These are phyloP conservation scores for Sitodiplosis mosellana DNA, from an alignment of 1,140 invertebrate species.

Conservation along the genomic window DNA sequence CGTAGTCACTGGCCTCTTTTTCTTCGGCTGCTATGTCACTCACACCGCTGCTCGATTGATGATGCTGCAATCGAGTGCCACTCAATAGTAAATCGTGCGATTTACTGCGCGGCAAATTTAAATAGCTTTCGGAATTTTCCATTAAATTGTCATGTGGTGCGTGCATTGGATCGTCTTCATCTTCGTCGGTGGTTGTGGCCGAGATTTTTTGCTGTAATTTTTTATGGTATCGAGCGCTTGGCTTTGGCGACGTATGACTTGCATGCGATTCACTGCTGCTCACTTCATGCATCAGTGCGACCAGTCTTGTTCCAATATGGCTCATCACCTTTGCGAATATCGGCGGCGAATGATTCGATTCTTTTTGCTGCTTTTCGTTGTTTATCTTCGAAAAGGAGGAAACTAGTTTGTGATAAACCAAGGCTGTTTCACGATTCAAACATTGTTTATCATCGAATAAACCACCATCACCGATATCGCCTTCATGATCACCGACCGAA, in stretches of 20 bases:
- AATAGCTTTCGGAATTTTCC: conserved; percentile 11
- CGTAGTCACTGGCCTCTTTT: conserved; percentile 67
- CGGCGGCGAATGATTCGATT: conserved; percentile 58
- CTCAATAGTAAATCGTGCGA: conserved; percentile 56
- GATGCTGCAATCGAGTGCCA: conserved; percentile 25
- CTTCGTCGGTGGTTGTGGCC: conserved; percentile 61
- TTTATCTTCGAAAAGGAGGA: conserved; percentile 58
- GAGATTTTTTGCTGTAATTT: conserved; percentile 35
- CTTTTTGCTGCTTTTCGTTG: conserved; percentile 26
- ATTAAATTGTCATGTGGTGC: conserved; percentile 13
- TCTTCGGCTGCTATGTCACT: conserved; percentile 38
- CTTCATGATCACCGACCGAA: conserved; percentile 24
- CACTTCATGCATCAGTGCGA: conserved; percentile 83
- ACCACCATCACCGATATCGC: conserved; percentile 35
- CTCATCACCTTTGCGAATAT: conserved; percentile 84
- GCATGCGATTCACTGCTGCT: conserved; percentile 43
- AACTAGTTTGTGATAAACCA: conserved; percentile 67
- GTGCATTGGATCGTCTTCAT: conserved; percentile 45
- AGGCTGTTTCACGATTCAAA: conserved; percentile 50
- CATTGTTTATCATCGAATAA: conserved; percentile 33
- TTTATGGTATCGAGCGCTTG: conserved; percentile 29
- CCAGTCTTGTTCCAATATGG: conserved; percentile 73
- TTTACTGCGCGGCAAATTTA: conserved; percentile 41
- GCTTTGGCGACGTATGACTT: conserved; percentile 26
- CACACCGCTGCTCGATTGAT: conserved; percentile 27